Evolutionary conservation across 2,113 vertebrate species (phyloP), one percentile per base, ranked within the genome.

Genomic region (Lichenostomus cassidix): DNA sequence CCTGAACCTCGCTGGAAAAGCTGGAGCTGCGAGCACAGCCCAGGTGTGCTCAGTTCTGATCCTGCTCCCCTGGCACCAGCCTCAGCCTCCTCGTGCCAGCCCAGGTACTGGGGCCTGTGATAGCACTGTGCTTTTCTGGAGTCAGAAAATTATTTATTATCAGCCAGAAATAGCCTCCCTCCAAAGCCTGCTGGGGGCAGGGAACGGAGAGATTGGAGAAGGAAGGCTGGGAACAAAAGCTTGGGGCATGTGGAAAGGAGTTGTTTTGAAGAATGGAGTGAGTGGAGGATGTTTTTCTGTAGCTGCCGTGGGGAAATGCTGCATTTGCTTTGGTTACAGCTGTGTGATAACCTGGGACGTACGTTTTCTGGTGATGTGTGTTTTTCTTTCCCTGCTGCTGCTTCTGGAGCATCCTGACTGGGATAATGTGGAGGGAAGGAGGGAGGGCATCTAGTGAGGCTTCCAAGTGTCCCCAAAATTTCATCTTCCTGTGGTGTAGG

Each of bases 181-280:
- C 13, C 1, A 5, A 65, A 83, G 55, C 28, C 33, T 0, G 0
- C 7, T 1, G 13, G 7, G 50, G 62, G n/a, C 83, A 91, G 67
- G 47, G 94, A 93, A 29, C 4, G 15, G 44, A 76, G 65, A 20
- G 7, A 49, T 11, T 24, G 62, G n/a, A 93, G 77, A 70, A 88
- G 49, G 86, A 65, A 70, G 37, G 37, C 83, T 93, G 64, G 52
- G 76, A 92, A 81, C 29, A 76, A 90, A 89, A 71, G 68, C 83
- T 67, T 1, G 0, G 60, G 74, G 56, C 21, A 9, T 22, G 65
- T 50, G 69, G 81, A 67, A 84, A 49, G 44, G 83, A 44, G 70
- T 55, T 65, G 46, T 49, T 88, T 27, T 65, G 83, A 41, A 58
- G 87, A 79, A 70, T 3, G 7, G 37, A 70, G 49, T 29, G 8